A percentile compares a stretch with the other conserved stretches of the same genome.
Conservation (phyloP, 2,113 vertebrate genomes). For the Meleagris gallopavo region DNA sequence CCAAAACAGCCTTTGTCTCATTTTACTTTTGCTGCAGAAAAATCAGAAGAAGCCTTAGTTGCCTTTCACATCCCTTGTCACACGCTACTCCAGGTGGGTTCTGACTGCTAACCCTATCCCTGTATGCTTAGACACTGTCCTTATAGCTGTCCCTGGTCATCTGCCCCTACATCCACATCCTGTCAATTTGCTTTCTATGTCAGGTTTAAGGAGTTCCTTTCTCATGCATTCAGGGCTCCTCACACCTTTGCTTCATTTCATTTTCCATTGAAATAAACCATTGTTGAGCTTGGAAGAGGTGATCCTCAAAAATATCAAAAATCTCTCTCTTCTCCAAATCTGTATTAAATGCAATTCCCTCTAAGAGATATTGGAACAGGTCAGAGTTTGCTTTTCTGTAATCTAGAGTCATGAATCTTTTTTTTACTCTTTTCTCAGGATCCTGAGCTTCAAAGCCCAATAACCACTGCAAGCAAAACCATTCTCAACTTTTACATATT, state of each 20-base stretch:
- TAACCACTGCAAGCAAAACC: not conserved
- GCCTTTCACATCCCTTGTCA: not conserved
- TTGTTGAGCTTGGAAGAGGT: not conserved
- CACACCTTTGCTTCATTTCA: not conserved
- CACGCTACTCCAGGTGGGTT: not conserved
- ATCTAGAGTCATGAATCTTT: not conserved
- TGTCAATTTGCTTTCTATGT: not conserved
- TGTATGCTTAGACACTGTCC: not conserved
- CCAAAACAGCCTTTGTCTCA: not conserved
- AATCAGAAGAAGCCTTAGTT: not conserved
- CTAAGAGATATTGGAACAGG: not conserved
- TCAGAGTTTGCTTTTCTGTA: not conserved
- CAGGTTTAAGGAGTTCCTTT: not conserved
- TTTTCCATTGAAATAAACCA: not conserved
- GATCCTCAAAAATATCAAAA: not conserved
- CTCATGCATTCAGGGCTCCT: not conserved
- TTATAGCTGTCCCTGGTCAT: not conserved
- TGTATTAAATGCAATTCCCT: not conserved
- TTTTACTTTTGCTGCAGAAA: not conserved
- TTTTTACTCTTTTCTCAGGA: not conserved
- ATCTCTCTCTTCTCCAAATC: not conserved
- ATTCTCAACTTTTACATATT: not conserved
- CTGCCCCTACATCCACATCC: not conserved
- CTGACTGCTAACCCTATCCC: not conserved
- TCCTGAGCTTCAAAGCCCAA: not conserved